Conservation (phyloP, 2,888 invertebrate species). For the Eulithis prunata region DNA sequence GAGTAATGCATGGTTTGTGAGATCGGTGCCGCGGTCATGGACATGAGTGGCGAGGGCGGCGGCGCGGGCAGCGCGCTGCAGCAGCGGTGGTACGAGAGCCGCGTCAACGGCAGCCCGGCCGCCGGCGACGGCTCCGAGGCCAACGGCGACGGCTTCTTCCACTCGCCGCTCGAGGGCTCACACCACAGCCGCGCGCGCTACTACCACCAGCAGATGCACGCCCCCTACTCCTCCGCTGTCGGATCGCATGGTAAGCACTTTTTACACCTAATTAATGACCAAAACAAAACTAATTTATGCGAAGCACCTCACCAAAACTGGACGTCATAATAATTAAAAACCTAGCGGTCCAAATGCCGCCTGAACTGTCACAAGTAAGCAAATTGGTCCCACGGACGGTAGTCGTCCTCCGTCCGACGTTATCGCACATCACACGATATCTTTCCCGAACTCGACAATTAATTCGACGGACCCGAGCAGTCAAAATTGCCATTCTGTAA, state of each 20-base stretch:
- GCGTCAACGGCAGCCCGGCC: constrained; percentile 82
- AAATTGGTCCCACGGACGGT: constrained; percentile 68
- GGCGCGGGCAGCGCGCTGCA: constrained; percentile 76
- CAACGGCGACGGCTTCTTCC: constrained; percentile 83
- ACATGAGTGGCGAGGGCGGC: constrained; percentile 80
- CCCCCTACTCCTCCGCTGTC: constrained; percentile 82
- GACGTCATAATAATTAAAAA: constrained; percentile 65
- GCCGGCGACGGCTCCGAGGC: constrained; percentile 78
- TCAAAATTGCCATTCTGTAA: constrained; percentile 83
- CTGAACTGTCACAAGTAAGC: constrained; percentile 69
- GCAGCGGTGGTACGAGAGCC: constrained; percentile 84
- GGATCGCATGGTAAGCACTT: constrained; percentile 77
- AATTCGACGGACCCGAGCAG: constrained; percentile 75
- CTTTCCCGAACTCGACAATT: constrained; percentile 78
- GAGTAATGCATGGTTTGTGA: constrained; percentile 84
- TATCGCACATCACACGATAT: constrained; percentile 78
- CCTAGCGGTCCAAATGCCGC: constrained; percentile 55
- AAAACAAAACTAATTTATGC: constrained; percentile 41
- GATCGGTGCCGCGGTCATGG: constrained; percentile 76
- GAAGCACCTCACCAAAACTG: constrained; percentile 50
- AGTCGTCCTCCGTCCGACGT: constrained; percentile 62
- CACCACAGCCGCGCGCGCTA: constrained; percentile 82
- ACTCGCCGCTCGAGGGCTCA: constrained; percentile 82
- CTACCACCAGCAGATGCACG: constrained; percentile 85
- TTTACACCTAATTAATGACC: constrained; percentile 38